phyloP scores from a whole-genome alignment of 2,797 vertebrate species.

The Strix occidentalis region DNA sequence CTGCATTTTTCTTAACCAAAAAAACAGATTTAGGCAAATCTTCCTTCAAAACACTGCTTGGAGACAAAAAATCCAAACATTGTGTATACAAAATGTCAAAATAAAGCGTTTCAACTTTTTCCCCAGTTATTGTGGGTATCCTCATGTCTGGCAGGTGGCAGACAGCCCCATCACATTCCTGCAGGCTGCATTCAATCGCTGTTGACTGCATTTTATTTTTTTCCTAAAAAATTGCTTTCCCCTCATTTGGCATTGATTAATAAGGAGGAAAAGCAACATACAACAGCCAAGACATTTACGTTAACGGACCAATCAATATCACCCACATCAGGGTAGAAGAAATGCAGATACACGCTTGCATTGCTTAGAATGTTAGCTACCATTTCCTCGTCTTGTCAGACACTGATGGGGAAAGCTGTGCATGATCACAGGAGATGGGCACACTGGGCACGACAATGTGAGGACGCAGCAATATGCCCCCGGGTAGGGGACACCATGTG shows the following conservation, averaged over 20 bases:
- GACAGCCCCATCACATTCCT: neutral
- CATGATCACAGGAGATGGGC: accelerated
- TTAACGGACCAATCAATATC: conserved; percentile 17
- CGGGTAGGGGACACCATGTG: neutral
- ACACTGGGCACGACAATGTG: accelerated
- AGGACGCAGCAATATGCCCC: neutral
- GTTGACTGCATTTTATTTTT: neutral
- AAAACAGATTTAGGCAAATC: conserved; percentile 8
- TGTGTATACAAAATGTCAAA: neutral
- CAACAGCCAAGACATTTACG: conserved; percentile 15
- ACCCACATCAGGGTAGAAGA: neutral
- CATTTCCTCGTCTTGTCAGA: neutral
- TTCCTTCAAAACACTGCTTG: neutral
- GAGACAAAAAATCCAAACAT: neutral
- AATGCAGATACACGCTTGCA: neutral
- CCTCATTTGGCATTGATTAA: conserved; percentile 43
- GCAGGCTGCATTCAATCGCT: neutral
- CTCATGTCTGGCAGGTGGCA: neutral
- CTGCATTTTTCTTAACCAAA: neutral
- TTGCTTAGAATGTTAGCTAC: neutral
- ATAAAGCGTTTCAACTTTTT: neutral
- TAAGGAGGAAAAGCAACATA: conserved; percentile 21
- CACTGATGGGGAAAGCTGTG: neutral
- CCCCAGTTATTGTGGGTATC: neutral
- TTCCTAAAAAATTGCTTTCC: neutral